Base-by-base conservation (phyloP, 2,888 invertebrate genomes). In the Chesias legatella region DNA sequence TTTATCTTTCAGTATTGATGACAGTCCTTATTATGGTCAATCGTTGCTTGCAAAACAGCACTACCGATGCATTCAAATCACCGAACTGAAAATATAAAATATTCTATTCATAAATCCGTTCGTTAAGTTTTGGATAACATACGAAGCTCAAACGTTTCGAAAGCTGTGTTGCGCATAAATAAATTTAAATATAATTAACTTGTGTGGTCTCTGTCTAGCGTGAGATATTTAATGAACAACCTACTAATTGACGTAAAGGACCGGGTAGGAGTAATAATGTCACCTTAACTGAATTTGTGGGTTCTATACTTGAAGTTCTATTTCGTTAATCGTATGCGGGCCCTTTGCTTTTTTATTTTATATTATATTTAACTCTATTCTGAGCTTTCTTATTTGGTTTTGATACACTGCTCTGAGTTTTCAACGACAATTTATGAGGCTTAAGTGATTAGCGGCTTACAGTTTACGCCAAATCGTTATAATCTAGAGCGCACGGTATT, bases 241-340 rank as follows among this genome's bases (percentile, higher is more conserved):
- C 60, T 68, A 64, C 75, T 79, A 78, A 79, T 79, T 79, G 76
- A 78, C 77, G 51, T 43, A 60, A 48, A 53, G 56, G 55, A 63
- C 60, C 58, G 58, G 60, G 53, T 61, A 58, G 55, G 43, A 58
- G 60, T 58, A 60, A 61, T 72, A 66, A 73, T 55, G 68, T 68
- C 65, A 64, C 57, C 63, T 72, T 67, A 72, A 67, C 63, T 56
- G 56, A 67, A 75, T 75, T 75, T 70, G 71, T 71, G 66, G 61
- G 66, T 56, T 60, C 60, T 57, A 55, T 53, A 51, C 55, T 51
- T 33, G 58, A 56, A 63, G 64, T 56, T 56, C 62, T 53, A 57
- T 66, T 66, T 50, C 59, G 63, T 62, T 60, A 56, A 64, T 54
- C 58, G 55, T 38, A 67, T 69, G 64, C 70, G 70, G 68, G 68